phyloP scores from a whole-genome alignment of 2,888 invertebrate genomes.

The Drosophila paranaensis region DNA sequence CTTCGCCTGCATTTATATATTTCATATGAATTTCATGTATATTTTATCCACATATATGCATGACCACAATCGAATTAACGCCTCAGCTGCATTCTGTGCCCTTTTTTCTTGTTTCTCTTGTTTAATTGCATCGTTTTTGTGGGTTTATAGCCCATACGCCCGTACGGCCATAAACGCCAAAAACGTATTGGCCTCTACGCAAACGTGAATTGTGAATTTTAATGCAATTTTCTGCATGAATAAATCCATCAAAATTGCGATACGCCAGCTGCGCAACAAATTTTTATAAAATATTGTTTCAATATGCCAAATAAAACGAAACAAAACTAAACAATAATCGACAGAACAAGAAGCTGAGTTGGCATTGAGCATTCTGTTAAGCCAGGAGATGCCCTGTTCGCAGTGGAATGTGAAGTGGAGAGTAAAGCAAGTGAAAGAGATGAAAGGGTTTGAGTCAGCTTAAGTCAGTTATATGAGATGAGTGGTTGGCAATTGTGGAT shows the following conservation, averaged over 20 bases:
- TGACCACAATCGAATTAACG: slow-evolving; percentile 55
- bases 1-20: slow-evolving; percentile 9
- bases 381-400: slow-evolving; percentile 13
- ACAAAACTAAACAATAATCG: slow-evolving; percentile 51
- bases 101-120: slow-evolving; percentile 8
- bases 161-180: slow-evolving; percentile 19
- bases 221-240: slow-evolving; percentile 76
- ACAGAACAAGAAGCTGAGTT: not conserved
- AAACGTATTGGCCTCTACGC: slow-evolving; percentile 24
- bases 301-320: slow-evolving; percentile 26
- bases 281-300: slow-evolving; percentile 54
- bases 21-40: slow-evolving; percentile 1
- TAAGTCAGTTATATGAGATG: not conserved
- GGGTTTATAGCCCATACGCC: slow-evolving; percentile 27
- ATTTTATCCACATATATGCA: slow-evolving; percentile 3
- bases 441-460: not conserved
- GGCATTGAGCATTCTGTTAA: not conserved
- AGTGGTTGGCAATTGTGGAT: not conserved
- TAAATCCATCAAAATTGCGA: slow-evolving; percentile 69
- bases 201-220: slow-evolving; percentile 52
- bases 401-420: not conserved
- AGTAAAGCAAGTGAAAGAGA: not conserved
- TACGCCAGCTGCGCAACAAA: slow-evolving; percentile 46
- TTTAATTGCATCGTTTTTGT: slow-evolving; percentile 61
- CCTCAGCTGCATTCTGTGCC: slow-evolving; percentile 33